Evolutionary conservation across 2,888 invertebrate species (phyloP).

Genomic region (Auanema freiburgensis): DNA sequence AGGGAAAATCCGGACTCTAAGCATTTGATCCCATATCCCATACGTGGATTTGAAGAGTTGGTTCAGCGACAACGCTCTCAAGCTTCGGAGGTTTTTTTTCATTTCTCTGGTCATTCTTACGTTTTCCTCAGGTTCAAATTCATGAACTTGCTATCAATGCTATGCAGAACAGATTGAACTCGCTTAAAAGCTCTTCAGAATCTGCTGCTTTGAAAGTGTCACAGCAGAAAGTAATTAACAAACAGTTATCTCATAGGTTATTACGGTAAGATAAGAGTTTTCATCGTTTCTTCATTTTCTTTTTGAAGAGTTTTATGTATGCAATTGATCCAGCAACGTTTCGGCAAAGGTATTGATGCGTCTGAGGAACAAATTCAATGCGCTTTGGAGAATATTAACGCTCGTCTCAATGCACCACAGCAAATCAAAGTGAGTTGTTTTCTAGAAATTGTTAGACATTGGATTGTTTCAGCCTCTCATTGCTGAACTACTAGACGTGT

Average conservation of each 20-base stretch:
- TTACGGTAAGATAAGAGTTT: conserved; percentile 10
- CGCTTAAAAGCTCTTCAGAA: conserved; percentile 1
- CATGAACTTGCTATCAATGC: not conserved
- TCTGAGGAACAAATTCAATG: conserved; percentile 74
- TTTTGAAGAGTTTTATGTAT: conserved; percentile 29
- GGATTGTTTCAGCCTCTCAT: no score
- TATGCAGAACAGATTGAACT: not conserved
- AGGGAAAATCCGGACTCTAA: conserved; percentile 89
- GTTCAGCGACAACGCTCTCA: conserved; percentile 71
- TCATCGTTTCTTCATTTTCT: not conserved
- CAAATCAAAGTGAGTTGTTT: conserved; percentile 76
- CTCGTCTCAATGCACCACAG: conserved; percentile 85
- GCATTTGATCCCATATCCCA: conserved; percentile 87
- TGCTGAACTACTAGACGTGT: no score
- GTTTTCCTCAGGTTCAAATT: conserved; percentile 4
- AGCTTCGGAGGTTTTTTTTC: conserved; percentile 34
- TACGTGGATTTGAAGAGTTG: conserved; percentile 80
- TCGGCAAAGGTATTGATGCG: conserved; percentile 34
- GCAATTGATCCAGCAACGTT: conserved; percentile 35
- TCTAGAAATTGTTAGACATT: no score
- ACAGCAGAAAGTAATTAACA: conserved; percentile 14
- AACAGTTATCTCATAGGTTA: conserved; percentile 18
- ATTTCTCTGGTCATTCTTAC: not conserved
- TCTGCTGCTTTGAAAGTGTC: conserved; percentile 8
- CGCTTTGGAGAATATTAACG: conserved; percentile 82